Conservation (phyloP, 1,140 invertebrate species). For the Homalodisca vitripennis region DNA sequence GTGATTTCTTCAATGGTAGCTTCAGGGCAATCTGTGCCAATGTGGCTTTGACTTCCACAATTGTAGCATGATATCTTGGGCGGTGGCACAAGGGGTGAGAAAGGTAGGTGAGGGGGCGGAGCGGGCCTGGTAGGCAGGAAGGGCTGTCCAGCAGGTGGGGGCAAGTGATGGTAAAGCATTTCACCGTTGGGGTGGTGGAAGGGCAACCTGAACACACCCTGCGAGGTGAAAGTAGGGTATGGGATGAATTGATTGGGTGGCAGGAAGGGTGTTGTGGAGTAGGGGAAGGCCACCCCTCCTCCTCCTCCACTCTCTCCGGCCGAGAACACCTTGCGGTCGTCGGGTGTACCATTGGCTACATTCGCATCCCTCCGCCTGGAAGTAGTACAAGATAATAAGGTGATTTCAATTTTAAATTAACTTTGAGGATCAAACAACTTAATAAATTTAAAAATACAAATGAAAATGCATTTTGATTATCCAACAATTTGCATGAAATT, state of each 20-base stretch:
- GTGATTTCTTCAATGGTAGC: conserved; percentile 86
- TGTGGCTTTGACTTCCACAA: conserved; percentile 68
- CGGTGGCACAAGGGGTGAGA: conserved; percentile 47
- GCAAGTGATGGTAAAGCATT: conserved; percentile 35
- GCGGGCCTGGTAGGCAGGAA: conserved; percentile 50
- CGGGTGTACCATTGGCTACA: conserved; percentile 28
- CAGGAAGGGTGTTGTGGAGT: conserved; percentile 22
- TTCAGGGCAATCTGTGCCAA: conserved; percentile 80
- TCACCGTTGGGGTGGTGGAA: conserved; percentile 36
- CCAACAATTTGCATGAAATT: too few relatives aligned
- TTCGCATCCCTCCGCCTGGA: conserved; percentile 32
- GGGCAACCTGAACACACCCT: conserved; percentile 17
- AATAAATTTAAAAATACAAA: too few relatives aligned
- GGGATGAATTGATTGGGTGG: conserved; percentile 29
- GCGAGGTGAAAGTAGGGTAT: conserved; percentile 7
- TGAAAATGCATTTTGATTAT: too few relatives aligned
- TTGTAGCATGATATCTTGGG: conserved; percentile 64
- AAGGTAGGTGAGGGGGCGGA: conserved; percentile 52
- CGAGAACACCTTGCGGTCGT: conserved; percentile 29
- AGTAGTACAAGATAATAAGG: too few relatives aligned
- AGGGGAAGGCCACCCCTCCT: conserved; percentile 22
- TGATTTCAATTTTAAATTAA: too few relatives aligned
- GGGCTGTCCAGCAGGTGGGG: conserved; percentile 30
- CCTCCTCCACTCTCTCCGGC: conserved; percentile 20
- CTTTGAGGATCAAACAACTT: too few relatives aligned